Conservation (phyloP, 2,888 invertebrate species). For the Atrina japonica region DNA sequence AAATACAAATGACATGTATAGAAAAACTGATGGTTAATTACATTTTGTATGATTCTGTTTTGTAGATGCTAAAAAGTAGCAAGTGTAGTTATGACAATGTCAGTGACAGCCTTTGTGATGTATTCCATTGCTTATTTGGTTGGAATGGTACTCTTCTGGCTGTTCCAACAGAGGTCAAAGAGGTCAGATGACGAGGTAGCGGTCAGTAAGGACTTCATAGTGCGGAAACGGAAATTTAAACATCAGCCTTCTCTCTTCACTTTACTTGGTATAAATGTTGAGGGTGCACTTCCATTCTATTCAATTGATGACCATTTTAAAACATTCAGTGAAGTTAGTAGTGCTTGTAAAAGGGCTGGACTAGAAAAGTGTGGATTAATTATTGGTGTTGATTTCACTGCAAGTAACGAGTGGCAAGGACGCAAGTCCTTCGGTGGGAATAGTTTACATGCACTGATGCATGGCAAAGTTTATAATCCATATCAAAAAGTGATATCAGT, state of each 20-base stretch:
- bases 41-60: neutral
- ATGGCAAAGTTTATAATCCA: constrained; percentile 80
- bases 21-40: no score
- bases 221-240: constrained; percentile 13
- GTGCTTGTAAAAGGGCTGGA: constrained; percentile 81
- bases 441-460: constrained; percentile 79
- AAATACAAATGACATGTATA: no score
- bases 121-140: constrained; percentile 37
- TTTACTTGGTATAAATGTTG: constrained; percentile 16
- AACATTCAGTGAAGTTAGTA: constrained; percentile 79
- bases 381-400: constrained; percentile 83
- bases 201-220: constrained; percentile 6
- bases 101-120: constrained; percentile 37
- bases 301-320: constrained; percentile 77
- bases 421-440: constrained; percentile 81
- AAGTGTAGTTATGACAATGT: constrained; percentile 31
- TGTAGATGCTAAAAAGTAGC: constrained; percentile 2
- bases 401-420: constrained; percentile 83
- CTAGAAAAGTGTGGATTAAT: constrained; percentile 82
- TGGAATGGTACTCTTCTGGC: constrained; percentile 36
- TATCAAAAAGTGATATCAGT: constrained; percentile 81
- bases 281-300: constrained; percentile 54
- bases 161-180: constrained; percentile 18
- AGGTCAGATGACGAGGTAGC: neutral
- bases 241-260: constrained; percentile 32